Base-by-base conservation (phyloP, 2,797 vertebrate species). In the Fratercula arctica region DNA sequence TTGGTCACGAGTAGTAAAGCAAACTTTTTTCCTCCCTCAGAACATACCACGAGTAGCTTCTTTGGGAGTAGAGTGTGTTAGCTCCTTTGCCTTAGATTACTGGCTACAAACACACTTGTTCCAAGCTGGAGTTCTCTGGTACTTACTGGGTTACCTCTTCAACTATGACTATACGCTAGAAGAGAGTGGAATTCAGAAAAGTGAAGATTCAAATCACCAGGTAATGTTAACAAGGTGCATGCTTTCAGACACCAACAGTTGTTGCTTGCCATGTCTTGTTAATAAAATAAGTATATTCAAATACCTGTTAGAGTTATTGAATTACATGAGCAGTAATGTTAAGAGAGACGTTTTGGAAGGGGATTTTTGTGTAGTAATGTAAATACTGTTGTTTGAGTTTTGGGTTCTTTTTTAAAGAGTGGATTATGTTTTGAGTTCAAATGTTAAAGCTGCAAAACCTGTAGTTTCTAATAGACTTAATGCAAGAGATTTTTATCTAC, bases 121-220 rank as follows among this genome's bases (percentile, higher is more conserved):
- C 96, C 99, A 99, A 63, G 99, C 99, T 50, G 99, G 99, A 24
- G 98, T 99, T 89, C 98, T 99, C 45, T 99, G 99, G 99, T 99
- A 99, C 96, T 98, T 99, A 50, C 98, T 99, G 87, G 98, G 98
- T 90, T 98, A 98, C 96, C 99, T 99, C 79, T 99, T 99, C 98
- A 99, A 98, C 98, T 99, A 99, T 29, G 99, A 99, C 97, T 99
- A 99, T 85, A 99, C 99, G 0, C 98, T 99, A 92, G 99, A 99
- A 96, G 99, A 99, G 98, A 99, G 99, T 5, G 99, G 99, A 10
- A 99, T 99, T 93, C 99, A 99, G 97, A 98, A 99, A 45, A 99
- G 98, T 60, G 99, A 99, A 97, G 99, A 99, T 61, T 99, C 99
- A 11, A 99, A 99, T 95, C 99, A 99, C 88, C 99, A 99, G 98